phyloP scores from a whole-genome alignment of 2,888 invertebrate genomes.

The Rhagophthalmus giganteus region DNA sequence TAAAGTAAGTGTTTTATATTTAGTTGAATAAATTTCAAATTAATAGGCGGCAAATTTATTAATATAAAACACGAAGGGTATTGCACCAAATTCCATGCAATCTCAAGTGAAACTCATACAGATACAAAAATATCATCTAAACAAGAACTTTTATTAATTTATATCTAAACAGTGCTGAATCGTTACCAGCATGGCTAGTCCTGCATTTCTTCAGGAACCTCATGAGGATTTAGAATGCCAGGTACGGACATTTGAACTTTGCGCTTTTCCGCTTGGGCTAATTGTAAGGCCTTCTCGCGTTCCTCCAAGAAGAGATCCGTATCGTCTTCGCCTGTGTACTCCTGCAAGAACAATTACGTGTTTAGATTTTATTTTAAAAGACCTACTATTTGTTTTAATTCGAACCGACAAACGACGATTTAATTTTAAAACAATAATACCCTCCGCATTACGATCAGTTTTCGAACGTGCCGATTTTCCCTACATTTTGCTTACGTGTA shows the following conservation, averaged over 20 bases:
- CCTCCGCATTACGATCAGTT: no score
- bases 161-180: conserved; percentile 32
- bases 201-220: conserved; percentile 94
- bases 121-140: conserved; percentile 51
- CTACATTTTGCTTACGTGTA: no score
- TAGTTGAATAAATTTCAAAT: neutral
- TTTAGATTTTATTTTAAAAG: no score
- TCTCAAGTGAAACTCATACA: conserved; percentile 23
- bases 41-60: no score
- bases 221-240: conserved; percentile 94
- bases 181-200: conserved; percentile 61
- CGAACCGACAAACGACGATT: no score
- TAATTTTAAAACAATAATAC: no score
- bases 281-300: conserved; percentile 83
- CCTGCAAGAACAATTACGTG: conserved; percentile 70
- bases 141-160: conserved; percentile 42
- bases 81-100: conserved; percentile 22
- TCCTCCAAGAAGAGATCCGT: conserved; percentile 97
- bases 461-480: no score
- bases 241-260: conserved; percentile 92
- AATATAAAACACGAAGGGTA: conserved; percentile 20
- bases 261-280: conserved; percentile 92
- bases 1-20: conserved; percentile 17
- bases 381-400: no score
- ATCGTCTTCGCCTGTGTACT: conserved; percentile 98